A percentile compares a stretch with the other conserved stretches of the same genome.
Conservation (phyloP, 2,113 vertebrate genomes). For the Erythrocercus mccallii region DNA sequence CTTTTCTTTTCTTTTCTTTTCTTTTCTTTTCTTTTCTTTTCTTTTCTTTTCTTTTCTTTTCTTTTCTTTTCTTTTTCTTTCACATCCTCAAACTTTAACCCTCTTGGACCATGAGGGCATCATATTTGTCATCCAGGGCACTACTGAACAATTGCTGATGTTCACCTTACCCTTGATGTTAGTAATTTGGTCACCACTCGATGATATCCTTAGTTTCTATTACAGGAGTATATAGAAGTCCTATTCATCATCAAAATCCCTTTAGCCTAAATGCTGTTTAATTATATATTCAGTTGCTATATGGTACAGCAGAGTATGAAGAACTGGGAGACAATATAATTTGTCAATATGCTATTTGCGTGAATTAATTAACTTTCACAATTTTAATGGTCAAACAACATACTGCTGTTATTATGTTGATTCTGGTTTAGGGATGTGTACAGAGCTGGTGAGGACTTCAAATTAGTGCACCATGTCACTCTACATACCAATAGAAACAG, state of each 20-base stretch:
- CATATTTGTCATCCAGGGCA: neutral
- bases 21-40: neutral
- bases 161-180: neutral
- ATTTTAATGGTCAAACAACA: neutral
- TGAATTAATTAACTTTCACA: neutral
- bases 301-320: neutral
- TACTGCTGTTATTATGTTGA: neutral
- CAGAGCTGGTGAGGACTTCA: neutral
- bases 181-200: neutral
- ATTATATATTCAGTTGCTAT: neutral
- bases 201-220: neutral
- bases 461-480: neutral
- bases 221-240: neutral
- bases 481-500: neutral
- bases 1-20: neutral
- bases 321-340: neutral
- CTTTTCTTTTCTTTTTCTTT: no score
- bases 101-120: neutral
- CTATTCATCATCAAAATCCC: neutral
- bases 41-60: neutral
- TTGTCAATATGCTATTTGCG: neutral
- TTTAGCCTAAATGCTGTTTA: neutral
- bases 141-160: neutral
- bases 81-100: neutral
- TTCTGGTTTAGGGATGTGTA: neutral